A percentile compares a stretch with the other conserved stretches of the same genome.
phyloP scores from a whole-genome alignment of 1,140 invertebrate species.

The Coelopa frigida region DNA sequence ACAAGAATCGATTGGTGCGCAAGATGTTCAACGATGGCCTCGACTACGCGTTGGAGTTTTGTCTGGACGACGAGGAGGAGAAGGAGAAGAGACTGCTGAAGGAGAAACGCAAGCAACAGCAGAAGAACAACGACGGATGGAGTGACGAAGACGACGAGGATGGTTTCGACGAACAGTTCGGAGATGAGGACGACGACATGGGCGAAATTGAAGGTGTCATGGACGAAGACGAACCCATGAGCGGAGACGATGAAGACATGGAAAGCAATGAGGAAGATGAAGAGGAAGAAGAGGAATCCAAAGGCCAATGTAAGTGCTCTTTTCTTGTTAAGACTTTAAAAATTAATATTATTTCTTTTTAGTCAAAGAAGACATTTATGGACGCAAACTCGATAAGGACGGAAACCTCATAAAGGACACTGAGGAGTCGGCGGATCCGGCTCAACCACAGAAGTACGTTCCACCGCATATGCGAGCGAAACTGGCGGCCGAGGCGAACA shows the following conservation, averaged over 20 bases:
- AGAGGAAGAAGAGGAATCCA: constrained; percentile 25
- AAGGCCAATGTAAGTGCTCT: constrained; percentile 11
- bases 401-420: constrained; percentile 61
- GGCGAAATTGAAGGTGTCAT: constrained; percentile 22
- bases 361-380: constrained; percentile 91
- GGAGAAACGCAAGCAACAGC: constrained; percentile 25
- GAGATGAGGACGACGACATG: constrained; percentile 17
- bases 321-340: background rate
- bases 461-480: constrained; percentile 68
- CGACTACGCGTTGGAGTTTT: constrained; percentile 84
- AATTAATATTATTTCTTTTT: constrained; percentile 1
- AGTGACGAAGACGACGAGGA: constrained; percentile 34
- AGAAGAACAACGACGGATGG: constrained; percentile 26
- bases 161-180: constrained; percentile 41
- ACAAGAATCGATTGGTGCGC: constrained; percentile 57
- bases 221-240: too few relatives aligned
- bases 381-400: constrained; percentile 68
- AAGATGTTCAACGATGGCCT: constrained; percentile 79
- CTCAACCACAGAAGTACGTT: constrained; percentile 57
- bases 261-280: too few relatives aligned
- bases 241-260: constrained; percentile 16
- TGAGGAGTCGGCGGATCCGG: constrained; percentile 1
- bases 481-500: constrained; percentile 40
- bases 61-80: constrained; percentile 63
- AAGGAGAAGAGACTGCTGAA: constrained; percentile 36